A percentile compares a stretch with the other conserved stretches of the same genome.
phyloP scores from a whole-genome alignment of 2,888 invertebrate species.

The Tetragonula carbonaria region DNA sequence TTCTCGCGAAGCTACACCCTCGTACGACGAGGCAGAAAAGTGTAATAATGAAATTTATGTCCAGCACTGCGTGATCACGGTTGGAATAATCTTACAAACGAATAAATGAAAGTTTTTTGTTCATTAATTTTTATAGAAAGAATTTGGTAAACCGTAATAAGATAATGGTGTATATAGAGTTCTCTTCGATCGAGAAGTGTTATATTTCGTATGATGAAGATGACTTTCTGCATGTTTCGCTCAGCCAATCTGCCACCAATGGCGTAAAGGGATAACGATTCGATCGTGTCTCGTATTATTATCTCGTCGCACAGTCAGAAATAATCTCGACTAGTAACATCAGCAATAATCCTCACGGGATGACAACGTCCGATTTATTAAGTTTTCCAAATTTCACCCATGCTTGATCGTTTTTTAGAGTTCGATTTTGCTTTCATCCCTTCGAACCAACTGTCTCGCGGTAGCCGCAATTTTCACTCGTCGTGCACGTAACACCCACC shows the following conservation, averaged over 20 bases:
- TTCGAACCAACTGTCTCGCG: background rate
- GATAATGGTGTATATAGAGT: too few species aligned
- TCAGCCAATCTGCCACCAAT: background rate
- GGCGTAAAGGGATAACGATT: slow-evolving; percentile 6
- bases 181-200: background rate
- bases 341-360: background rate
- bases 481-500: background rate
- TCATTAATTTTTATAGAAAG: too few species aligned
- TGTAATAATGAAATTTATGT: too few species aligned
- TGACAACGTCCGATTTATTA: background rate
- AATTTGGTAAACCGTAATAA: too few species aligned
- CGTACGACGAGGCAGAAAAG: too few species aligned
- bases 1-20: too few species aligned
- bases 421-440: too few species aligned
- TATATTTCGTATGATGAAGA: slow-evolving; percentile 21
- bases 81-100: too few species aligned
- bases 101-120: too few species aligned
- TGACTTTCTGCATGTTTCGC: slow-evolving; percentile 17
- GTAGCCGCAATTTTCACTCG: background rate
- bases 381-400: too few species aligned
- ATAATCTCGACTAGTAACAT: background rate
- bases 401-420: too few species aligned
- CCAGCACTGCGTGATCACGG: too few species aligned
- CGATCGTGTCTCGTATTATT: slow-evolving; percentile 21
- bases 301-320: background rate